phyloP scores from a whole-genome alignment of 2,888 invertebrate genomes.

The Chalcis sispes region DNA sequence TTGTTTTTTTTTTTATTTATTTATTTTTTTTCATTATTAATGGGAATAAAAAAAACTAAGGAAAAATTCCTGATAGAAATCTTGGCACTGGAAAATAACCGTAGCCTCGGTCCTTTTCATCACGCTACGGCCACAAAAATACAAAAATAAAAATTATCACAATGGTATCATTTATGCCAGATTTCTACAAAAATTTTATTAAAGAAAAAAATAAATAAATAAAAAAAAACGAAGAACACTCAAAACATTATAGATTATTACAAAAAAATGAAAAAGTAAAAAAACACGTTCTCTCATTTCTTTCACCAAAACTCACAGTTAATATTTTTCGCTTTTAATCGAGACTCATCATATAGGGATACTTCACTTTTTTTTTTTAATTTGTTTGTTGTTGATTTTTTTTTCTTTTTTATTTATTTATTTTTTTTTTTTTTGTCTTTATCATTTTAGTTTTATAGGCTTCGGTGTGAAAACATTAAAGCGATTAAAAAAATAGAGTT shows the following conservation, averaged over 20 bases:
- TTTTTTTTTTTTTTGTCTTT: no score
- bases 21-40: constrained; percentile 2
- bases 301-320: constrained; percentile 41
- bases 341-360: constrained; percentile 36
- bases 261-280: no score
- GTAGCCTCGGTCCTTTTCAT: background rate
- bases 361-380: constrained; percentile 41
- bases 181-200: constrained; percentile 32
- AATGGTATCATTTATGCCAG: background rate
- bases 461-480: constrained; percentile 41
- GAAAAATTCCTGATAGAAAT: constrained; percentile 34
- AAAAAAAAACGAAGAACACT: background rate
- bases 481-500: constrained; percentile 32
- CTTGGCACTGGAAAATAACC: constrained; percentile 12
- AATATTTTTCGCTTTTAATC: constrained; percentile 10
- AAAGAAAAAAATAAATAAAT: constrained; percentile 6
- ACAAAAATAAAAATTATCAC: background rate
- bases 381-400: no score
- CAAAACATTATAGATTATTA: no score
- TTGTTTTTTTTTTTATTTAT: background rate
- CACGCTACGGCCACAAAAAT: background rate
- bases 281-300: constrained; percentile 7
- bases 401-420: no score
- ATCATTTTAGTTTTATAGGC: constrained; percentile 23
- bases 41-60: background rate